Evolutionary conservation across 2,888 invertebrate genomes (phyloP).

Genomic region (Zele albiditarsus): DNA sequence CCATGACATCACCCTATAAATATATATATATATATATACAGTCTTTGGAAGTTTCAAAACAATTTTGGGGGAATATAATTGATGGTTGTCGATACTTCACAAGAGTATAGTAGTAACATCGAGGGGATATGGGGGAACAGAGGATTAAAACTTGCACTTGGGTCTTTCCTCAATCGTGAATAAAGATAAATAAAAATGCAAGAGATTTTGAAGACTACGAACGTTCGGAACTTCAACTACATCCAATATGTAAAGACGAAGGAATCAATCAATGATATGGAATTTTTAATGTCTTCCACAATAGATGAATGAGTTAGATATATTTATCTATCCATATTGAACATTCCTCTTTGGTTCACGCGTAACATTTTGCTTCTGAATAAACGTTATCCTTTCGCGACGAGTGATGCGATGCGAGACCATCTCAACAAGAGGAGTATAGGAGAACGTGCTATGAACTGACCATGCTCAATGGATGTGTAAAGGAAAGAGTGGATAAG

Average conservation of each 20-base stretch:
- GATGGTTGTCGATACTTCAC: not conserved
- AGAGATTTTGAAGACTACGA: no score
- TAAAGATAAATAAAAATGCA: no score
- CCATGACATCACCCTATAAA: not conserved
- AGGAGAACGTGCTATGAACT: conserved; percentile 50
- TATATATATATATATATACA: not conserved
- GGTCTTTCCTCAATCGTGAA: not conserved
- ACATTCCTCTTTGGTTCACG: not conserved
- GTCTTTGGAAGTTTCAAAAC: not conserved
- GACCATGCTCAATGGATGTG: conserved; percentile 57
- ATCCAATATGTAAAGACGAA: no score
- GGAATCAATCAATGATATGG: not conserved
- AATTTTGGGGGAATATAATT: conserved; percentile 10
- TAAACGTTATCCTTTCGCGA: conserved; percentile 21
- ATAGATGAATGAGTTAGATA: not conserved
- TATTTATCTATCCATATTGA: not conserved
- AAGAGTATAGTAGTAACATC: not conserved
- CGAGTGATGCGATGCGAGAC: not conserved
- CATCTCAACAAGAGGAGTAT: not conserved
- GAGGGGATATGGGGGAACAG: not conserved
- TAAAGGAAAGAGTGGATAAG: conserved; percentile 35
- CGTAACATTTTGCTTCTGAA: conserved; percentile 4
- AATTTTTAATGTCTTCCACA: not conserved
- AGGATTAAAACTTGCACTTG: not conserved
- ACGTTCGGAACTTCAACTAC: no score